Base-by-base conservation (phyloP, 2,888 invertebrate species). In the Hydraecia micacea region DNA sequence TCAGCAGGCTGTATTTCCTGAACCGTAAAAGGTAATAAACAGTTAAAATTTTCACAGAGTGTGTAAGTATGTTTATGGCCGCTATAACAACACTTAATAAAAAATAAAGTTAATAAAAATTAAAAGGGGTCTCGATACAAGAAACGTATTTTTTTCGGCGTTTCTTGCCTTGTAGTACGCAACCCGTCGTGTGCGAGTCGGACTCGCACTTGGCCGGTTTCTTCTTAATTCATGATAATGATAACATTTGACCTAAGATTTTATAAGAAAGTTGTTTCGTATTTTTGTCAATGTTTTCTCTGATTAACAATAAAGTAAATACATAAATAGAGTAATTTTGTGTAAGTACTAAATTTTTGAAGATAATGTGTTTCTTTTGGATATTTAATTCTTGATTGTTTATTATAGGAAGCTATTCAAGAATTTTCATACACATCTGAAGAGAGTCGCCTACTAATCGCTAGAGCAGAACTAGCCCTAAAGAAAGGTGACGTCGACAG, bases 391-490 rank as follows among this genome's bases (percentile, higher is more conserved):
- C 11, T 36, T 36, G 2, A 55, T 55, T 36, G 18, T 42, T 55
- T 55, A 65, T 93, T 91, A 28, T 86, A 96, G 94, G 97, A 97
- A 88, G 98, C 98, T 0, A 97, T 97, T 75, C 97, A 97, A 85
- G 98, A 98, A 90, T 97, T 98, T 84, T 97, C 97, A 52, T 98
- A 98, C 62, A 99, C 98, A 0, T 97, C 98, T 0, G 99, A 99
- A 93, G 99, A 99, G 94, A 98, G 98, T 1, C 97, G 99, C 55
- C 97, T 99, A 39, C 97, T 98, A 2, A 98, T 99, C 67, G 98
- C 99, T 4, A 98, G 98, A 91, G 99, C 99, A 0, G 99, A 99
- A 85, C 95, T 99, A 74, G 97, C 98, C 21, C 93, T 99, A 25
- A 97, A 98, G 74, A 98, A 98, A 91, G 98, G 98, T 7, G 98